Percentiles rank a stretch among this genome's conserved stretches.
phyloP scores from a whole-genome alignment of 2,888 invertebrate genomes.

The Zelleria hepariella region DNA sequence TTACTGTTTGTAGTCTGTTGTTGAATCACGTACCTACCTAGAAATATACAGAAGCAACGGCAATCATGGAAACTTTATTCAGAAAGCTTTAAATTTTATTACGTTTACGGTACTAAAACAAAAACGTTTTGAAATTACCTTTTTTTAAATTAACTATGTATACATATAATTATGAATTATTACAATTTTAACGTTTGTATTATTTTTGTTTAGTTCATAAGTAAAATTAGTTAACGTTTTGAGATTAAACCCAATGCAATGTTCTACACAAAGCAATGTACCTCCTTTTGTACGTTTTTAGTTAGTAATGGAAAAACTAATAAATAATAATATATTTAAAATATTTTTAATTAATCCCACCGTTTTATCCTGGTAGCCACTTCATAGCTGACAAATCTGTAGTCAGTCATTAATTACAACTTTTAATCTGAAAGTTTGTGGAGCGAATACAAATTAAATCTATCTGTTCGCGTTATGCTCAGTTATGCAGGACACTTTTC shows the following conservation, averaged over 20 bases:
- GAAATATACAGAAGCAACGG: neutral
- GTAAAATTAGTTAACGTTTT: slow-evolving; percentile 16
- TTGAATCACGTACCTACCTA: no score
- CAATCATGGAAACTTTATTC: neutral
- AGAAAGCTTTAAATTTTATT: neutral
- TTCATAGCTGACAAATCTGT: no score
- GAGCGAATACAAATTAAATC: no score
- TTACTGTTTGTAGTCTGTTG: no score
- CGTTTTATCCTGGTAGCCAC: no score
- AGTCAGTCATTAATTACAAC: no score
- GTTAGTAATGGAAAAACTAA: neutral
- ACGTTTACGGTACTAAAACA: neutral
- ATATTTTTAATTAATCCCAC: no score
- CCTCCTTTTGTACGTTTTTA: slow-evolving; percentile 46
- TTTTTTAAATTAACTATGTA: neutral
- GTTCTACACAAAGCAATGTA: slow-evolving; percentile 46
- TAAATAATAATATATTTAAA: no score
- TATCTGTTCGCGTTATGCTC: no score
- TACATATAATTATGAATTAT: neutral
- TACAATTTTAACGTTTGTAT: neutral
- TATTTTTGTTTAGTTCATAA: neutral
- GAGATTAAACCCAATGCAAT: slow-evolving; percentile 39
- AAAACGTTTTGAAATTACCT: neutral
- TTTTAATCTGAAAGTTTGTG: no score
- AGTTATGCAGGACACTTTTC: no score